phyloP scores from a whole-genome alignment of 2,113 vertebrate species.

The Chaenocephalus aceratus region DNA sequence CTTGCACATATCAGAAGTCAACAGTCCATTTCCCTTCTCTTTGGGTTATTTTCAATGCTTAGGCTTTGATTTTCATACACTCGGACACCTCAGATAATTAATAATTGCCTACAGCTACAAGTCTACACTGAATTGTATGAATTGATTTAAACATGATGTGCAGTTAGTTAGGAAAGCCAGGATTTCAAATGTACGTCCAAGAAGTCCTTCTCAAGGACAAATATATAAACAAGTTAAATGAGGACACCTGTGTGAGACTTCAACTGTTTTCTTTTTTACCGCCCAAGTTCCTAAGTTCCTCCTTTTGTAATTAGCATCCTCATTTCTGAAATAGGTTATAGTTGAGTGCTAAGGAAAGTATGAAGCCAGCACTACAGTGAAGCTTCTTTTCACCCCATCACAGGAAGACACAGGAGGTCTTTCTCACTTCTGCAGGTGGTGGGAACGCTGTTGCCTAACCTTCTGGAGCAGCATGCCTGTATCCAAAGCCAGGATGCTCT shows the following conservation, averaged over 20 bases:
- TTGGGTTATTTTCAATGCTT: conserved; percentile 27
- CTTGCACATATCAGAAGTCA: conserved; percentile 47
- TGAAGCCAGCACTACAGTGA: conserved; percentile 81
- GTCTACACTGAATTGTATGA: conserved; percentile 24
- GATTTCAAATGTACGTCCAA: conserved; percentile 11
- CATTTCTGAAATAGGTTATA: conserved; percentile 84
- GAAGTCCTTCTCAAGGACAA: conserved; percentile 16
- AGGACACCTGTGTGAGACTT: conserved; percentile 66
- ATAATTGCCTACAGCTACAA: conserved; percentile 40
- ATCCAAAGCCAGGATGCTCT: conserved; percentile 38
- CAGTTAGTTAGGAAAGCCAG: conserved; percentile 18
- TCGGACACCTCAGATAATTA: conserved; percentile 41
- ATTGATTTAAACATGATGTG: conserved; percentile 34
- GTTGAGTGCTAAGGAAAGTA: conserved; percentile 83
- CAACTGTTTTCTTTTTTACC: conserved; percentile 65
- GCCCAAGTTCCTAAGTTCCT: conserved; percentile 78
- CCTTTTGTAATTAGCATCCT: conserved; percentile 85
- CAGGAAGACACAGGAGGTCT: conserved; percentile 83
- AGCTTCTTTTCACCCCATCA: conserved; percentile 82
- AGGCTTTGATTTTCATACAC: conserved; percentile 51
- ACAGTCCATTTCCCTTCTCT: conserved; percentile 36
- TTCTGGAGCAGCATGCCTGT: conserved; percentile 72
- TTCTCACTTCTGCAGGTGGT: conserved; percentile 86
- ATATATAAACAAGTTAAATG: conserved; percentile 9
- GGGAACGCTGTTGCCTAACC: conserved; percentile 85